Base-by-base conservation (phyloP, 2,888 invertebrate genomes). In the Amphipyra berbera region DNA sequence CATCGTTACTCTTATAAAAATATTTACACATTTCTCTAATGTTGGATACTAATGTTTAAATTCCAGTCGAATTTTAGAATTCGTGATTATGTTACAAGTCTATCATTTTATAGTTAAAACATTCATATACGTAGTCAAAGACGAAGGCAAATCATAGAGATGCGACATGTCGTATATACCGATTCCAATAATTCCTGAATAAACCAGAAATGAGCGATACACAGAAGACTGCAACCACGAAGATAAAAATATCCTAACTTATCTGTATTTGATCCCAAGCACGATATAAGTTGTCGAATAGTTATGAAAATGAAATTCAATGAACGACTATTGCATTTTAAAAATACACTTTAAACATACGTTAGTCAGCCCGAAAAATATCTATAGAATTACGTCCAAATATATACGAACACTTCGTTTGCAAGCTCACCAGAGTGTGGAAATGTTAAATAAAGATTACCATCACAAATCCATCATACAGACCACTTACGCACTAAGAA, bases 211-310 rank as follows among this genome's bases (percentile, higher is more conserved):
- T 48, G 61, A 68, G 53, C 55, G 48, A 72, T 38, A 58, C 55
- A 13, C 14, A 42, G 46, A 47, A 55, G 56, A 66, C 53, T 59
- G 69, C 58, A 59, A 70, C 54, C 60, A 61, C 61, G 55, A 49
- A 58, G 63, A 73, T 76, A 76, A 84, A 79, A 81, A 81, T 85
- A 88, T 80, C 83, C 88, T 91, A 90, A 91, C 91, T 92, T 93
- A 93, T 88, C 82, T 83, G 78, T 91, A 93, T 90, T 95, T 94
- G 94, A 90, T 94, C 94, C 94, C 94, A 91, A 93, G 92, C 93
- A 89, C 90, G 91, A 93, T 94, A 93, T 92, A 91, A 70, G 46
- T 88, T 87, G 85, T 83, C 67, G 74, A 71, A 73, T 76, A 45
- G 55, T 64, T 81, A 83, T 79, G 79, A 80, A 81, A 79, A 80